A percentile compares a stretch with the other conserved stretches of the same genome.
These are phyloP conservation scores for Turritopsis dohrnii DNA, from an alignment of 30 jellyfish, hydroid and myxozoan genomes.

Conservation along the genomic window DNA sequence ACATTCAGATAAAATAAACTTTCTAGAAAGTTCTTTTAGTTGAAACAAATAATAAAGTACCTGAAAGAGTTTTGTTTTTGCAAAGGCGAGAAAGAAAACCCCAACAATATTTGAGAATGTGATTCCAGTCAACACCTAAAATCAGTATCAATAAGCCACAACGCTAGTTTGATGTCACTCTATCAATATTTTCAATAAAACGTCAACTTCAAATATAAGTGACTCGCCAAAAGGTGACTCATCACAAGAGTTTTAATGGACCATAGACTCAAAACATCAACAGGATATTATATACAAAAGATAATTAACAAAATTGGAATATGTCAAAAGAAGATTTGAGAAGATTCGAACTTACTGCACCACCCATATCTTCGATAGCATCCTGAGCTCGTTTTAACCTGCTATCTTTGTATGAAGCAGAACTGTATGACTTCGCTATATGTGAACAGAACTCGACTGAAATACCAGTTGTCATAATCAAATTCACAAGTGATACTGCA, in stretches of 20 bases:
- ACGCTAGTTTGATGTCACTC: no score
- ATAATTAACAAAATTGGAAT: no score
- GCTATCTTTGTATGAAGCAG: constrained; percentile 48
- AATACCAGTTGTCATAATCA: constrained; percentile 86
- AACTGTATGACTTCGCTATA: constrained; percentile 72
- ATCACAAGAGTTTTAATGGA: no score
- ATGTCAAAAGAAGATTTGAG: no score
- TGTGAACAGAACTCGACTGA: constrained; percentile 93
- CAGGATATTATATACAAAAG: no score
- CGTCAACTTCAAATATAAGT: no score
- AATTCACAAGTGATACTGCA: constrained; percentile 93
- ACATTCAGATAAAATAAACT: no score
- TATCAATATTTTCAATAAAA: no score
- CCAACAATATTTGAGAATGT: constrained; percentile 87
- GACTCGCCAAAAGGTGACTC: no score
- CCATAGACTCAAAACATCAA: no score
- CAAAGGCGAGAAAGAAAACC: constrained; percentile 64
- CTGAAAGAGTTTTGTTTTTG: constrained; percentile 89
- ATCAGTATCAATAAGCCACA: background rate
- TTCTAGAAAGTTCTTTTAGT: no score
- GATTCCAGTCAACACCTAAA: constrained; percentile 84
- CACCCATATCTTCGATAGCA: constrained; percentile 72
- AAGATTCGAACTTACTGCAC: constrained; percentile 52
- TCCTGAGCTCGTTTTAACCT: constrained; percentile 63
- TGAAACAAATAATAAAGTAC: constrained; percentile 41